Conservation (phyloP, 2,113 vertebrate genomes). For the Choloepus hoffmanni region DNA sequence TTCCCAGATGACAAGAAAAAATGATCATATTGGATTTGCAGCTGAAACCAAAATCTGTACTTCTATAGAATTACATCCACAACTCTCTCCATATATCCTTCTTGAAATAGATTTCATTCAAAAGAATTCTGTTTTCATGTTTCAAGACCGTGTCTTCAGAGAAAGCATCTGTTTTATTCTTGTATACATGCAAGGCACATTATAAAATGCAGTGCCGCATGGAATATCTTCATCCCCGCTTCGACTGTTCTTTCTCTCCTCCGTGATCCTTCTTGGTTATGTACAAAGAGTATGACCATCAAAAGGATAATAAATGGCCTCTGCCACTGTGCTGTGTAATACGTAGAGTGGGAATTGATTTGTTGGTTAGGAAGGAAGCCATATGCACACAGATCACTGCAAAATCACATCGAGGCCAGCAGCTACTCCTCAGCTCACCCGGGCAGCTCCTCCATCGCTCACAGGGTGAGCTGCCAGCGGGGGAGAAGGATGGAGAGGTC, state of each 20-base stretch:
- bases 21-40: background rate
- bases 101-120: background rate
- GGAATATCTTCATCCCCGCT: background rate
- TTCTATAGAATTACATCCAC: background rate
- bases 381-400: conserved; percentile 65
- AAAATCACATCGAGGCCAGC: conserved; percentile 71
- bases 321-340: conserved; percentile 72
- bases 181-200: background rate
- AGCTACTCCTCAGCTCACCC: background rate
- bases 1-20: background rate
- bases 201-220: background rate
- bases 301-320: conserved; percentile 72
- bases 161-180: background rate
- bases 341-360: conserved; percentile 11
- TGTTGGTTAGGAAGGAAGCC: conserved; percentile 61
- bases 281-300: conserved; percentile 67
- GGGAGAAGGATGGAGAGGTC: conserved; percentile 18
- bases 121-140: background rate
- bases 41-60: background rate
- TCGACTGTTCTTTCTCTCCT: background rate
- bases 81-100: background rate
- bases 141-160: conserved; percentile 15
- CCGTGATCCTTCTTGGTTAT: conserved; percentile 72
- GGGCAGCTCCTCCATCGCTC: background rate
- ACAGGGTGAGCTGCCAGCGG: background rate